Percentiles rank a stretch among this genome's conserved stretches.
Conservation (phyloP, 1,140 invertebrate species). For the Galleria mellonella region DNA sequence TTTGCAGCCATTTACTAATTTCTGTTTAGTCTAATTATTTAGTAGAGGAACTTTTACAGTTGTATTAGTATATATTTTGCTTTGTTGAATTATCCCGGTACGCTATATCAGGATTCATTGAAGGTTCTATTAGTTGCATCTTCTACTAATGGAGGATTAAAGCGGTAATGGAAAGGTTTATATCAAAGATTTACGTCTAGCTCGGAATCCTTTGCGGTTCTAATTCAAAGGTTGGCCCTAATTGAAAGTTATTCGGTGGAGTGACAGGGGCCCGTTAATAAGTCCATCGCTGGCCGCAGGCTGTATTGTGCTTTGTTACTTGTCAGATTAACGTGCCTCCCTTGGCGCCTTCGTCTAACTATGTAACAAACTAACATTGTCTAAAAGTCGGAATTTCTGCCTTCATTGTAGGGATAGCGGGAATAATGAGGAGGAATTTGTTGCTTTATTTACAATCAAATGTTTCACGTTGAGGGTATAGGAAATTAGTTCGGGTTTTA, state of each 20-base stretch:
- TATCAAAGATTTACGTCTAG: constrained; percentile 6
- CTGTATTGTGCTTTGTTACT: constrained; percentile 50
- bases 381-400: constrained; percentile 35
- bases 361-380: constrained; percentile 48
- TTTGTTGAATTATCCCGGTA: no score
- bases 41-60: no score
- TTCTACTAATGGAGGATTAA: not conserved
- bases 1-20: no score
- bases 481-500: not conserved
- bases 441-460: constrained; percentile 2
- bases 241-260: constrained; percentile 57
- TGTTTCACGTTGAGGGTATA: no score
- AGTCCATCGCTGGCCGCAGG: constrained; percentile 34
- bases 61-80: no score
- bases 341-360: constrained; percentile 41
- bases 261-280: constrained; percentile 56
- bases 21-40: no score
- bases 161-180: constrained; percentile 8
- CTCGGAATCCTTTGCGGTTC: constrained; percentile 13
- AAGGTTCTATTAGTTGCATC: no score
- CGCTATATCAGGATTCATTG: no score
- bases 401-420: constrained; percentile 6
- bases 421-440: not conserved
- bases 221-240: constrained; percentile 31
- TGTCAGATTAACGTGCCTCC: constrained; percentile 59